These are phyloP conservation scores for Oligia fasciuncula DNA, from an alignment of 2,888 invertebrate genomes.

Conservation along the genomic window DNA sequence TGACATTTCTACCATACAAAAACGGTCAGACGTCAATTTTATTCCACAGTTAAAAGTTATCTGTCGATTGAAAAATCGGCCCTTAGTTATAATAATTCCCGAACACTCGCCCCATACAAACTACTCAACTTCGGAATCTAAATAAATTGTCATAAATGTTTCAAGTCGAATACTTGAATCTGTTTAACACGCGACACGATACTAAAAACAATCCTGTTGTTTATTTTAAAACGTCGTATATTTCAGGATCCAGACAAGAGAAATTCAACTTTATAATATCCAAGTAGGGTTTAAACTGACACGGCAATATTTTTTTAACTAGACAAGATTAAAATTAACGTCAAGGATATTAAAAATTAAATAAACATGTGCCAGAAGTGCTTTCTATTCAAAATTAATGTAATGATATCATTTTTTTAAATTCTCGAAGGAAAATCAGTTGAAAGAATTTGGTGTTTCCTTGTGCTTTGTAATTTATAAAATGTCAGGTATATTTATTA, in stretches of 20 bases:
- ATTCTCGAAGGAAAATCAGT: background rate
- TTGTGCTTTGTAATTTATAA: background rate
- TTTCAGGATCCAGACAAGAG: background rate
- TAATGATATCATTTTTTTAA: background rate
- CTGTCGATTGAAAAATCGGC: too few species aligned
- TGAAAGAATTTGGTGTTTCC: too few species aligned
- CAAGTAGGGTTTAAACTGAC: slow-evolving; percentile 8
- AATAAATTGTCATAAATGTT: slow-evolving; percentile 58
- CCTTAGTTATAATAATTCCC: too few species aligned
- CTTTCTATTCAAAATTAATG: slow-evolving; percentile 2
- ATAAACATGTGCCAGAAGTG: slow-evolving; percentile 44
- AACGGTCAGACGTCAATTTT: too few species aligned
- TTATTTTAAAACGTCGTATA: slow-evolving; percentile 28
- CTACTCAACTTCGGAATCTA: slow-evolving; percentile 20
- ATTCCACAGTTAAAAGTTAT: too few species aligned
- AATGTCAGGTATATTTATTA: background rate
- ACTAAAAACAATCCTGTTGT: slow-evolving; percentile 62
- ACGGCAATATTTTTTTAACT: slow-evolving; percentile 19
- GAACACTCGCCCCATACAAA: background rate
- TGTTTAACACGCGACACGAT: slow-evolving; percentile 58
- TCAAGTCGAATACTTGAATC: slow-evolving; percentile 60
- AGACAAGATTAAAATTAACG: slow-evolving; percentile 55
- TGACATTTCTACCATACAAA: too few species aligned
- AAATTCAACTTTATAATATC: slow-evolving; percentile 2
- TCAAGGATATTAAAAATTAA: slow-evolving; percentile 44